Conservation (phyloP, 1,140 invertebrate genomes). For the Philotrypesis tridentata region DNA sequence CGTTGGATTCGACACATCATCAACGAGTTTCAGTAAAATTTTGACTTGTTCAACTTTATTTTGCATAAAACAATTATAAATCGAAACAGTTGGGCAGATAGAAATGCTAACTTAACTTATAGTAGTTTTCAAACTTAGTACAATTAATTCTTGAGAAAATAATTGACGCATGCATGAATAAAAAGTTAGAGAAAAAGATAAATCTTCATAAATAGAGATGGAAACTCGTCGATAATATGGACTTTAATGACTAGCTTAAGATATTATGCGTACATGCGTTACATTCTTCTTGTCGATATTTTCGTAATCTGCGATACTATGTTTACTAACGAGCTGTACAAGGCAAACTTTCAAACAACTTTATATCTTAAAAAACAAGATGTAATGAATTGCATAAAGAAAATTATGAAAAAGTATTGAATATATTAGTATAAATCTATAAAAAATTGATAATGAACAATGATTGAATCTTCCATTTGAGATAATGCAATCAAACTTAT, state of each 20-base stretch:
- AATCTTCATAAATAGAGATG: conserved; percentile 48
- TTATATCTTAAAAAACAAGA: neutral
- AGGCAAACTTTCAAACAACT: neutral
- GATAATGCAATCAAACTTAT: neutral
- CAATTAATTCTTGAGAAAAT: too few species aligned
- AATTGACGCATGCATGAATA: conserved; percentile 23
- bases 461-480: neutral
- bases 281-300: conserved; percentile 33
- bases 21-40: conserved; percentile 25
- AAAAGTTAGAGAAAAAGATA: conserved; percentile 45
- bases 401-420: neutral
- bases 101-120: neutral
- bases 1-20: neutral
- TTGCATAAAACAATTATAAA: conserved; percentile 22
- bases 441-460: neutral
- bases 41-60: neutral
- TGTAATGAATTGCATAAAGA: neutral
- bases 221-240: conserved; percentile 56
- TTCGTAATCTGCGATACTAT: conserved; percentile 2
- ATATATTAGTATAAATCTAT: neutral
- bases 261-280: conserved; percentile 66
- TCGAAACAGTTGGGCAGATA: neutral
- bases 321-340: neutral
- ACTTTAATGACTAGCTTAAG: conserved; percentile 67
- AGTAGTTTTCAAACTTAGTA: too few species aligned